Conservation (phyloP, 2,113 vertebrate species). For the Ammodramus savannarum region DNA sequence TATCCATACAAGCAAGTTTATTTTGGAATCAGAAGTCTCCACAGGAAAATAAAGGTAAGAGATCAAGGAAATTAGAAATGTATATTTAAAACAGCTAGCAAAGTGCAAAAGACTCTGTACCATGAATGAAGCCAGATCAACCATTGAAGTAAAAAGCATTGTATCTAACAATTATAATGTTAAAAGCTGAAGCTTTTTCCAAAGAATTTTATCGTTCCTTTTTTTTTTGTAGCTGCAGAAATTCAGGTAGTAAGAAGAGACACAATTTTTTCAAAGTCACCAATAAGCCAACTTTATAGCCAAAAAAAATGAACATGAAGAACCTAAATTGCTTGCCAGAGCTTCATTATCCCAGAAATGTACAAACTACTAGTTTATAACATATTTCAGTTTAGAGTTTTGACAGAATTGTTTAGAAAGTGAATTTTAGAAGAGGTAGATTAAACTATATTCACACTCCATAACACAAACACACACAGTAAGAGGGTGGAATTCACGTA, state of each 20-base stretch:
- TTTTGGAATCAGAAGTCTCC: slow-evolving; percentile 9
- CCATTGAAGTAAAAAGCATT: neutral
- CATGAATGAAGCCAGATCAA: neutral
- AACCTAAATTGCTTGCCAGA: neutral
- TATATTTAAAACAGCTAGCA: neutral
- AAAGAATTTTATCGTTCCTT: neutral
- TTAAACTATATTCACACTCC: neutral
- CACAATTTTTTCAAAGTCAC: rapidly evolving
- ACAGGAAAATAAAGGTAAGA: slow-evolving; percentile 5
- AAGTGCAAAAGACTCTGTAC: neutral
- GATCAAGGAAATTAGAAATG: slow-evolving; percentile 45
- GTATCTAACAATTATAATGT: neutral
- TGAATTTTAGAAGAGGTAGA: neutral
- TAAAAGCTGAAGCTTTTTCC: neutral
- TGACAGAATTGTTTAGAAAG: neutral
- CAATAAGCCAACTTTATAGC: neutral
- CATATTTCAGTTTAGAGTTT: neutral
- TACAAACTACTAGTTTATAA: neutral
- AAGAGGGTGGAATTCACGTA: neutral
- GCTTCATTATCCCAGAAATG: neutral
- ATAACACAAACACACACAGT: neutral
- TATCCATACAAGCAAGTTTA: slow-evolving; percentile 47
- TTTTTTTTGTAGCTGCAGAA: neutral
- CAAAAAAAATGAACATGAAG: neutral
- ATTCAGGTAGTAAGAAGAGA: neutral